Percentiles rank a stretch among this genome's conserved stretches.
Conservation (phyloP, 2,888 invertebrate species). For the Apodemia zela region DNA sequence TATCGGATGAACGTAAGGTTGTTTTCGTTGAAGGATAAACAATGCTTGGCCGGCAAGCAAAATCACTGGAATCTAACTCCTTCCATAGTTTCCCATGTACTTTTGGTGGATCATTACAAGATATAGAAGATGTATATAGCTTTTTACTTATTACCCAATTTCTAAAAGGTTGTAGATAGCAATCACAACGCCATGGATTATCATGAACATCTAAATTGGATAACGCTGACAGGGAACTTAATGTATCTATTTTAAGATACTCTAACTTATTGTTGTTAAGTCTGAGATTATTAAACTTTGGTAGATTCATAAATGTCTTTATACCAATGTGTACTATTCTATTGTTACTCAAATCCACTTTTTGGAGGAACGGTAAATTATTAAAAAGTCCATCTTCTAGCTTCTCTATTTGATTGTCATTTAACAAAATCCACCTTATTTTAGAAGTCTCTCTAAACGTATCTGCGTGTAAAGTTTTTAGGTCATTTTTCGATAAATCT, state of each 20-base stretch:
- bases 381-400: slow-evolving; percentile 89
- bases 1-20: slow-evolving; percentile 82
- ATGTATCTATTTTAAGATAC: slow-evolving; percentile 82
- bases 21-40: slow-evolving; percentile 81
- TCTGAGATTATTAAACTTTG: slow-evolving; percentile 84
- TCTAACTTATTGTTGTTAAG: slow-evolving; percentile 88
- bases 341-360: slow-evolving; percentile 89
- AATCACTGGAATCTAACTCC: slow-evolving; percentile 84
- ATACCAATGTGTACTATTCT: slow-evolving; percentile 84
- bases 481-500: slow-evolving; percentile 88
- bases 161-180: slow-evolving; percentile 88
- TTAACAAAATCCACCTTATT: slow-evolving; percentile 86
- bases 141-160: slow-evolving; percentile 87
- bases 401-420: slow-evolving; percentile 86
- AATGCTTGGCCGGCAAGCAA: slow-evolving; percentile 91
- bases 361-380: slow-evolving; percentile 86
- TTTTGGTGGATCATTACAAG: slow-evolving; percentile 85
- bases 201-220: slow-evolving; percentile 87
- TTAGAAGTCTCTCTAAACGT: slow-evolving; percentile 86
- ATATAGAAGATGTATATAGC: slow-evolving; percentile 87
- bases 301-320: slow-evolving; percentile 85
- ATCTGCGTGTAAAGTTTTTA: slow-evolving; percentile 83
- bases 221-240: slow-evolving; percentile 83
- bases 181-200: slow-evolving; percentile 95
- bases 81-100: slow-evolving; percentile 87